Evolutionary conservation across 1,140 invertebrate genomes (phyloP), one percentile per base, ranked within the genome.

Genomic region (Calephelis virginiensis): DNA sequence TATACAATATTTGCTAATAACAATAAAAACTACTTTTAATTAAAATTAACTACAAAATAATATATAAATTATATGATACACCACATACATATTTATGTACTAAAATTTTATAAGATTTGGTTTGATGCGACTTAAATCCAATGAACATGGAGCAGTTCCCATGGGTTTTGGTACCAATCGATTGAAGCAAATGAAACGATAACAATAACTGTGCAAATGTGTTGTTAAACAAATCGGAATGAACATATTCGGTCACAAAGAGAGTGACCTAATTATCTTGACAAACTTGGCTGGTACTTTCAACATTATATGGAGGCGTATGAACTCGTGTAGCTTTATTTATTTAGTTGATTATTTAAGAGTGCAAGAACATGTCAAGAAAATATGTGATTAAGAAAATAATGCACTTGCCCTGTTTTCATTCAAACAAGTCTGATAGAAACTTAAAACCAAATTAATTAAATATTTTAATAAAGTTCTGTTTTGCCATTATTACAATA

Each of bases 51-150:
- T 48, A 49, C 46, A 43, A 64, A 13, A 53, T 38, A 60, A 61
- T 63, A 50, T 50, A 50, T 40, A 28, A 53, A 53, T 53, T 11
- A 10, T 17, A 53, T 53, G 17, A 38, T 10, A 64, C 63, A 13
- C 63, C 63, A 56, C 48, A 53, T 48, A 50, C 38, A 47, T 49
- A 48, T 53, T 64, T 53, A 50, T 10, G 7, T 43, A 38, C 40
- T 53, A 17, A 45, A 45, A 17, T 63, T 53, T 50, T 53, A 53
- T 63, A 70, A 47, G 63, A 64, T 74, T 72, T 76, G 72, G 70
- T 70, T 68, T 74, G 67, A 64, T 62, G 56, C 72, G 75, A 74
- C 72, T 76, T 49, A 68, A 71, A 66, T 67, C 48, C 17, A 64
- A 56, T 64, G 63, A 64, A 64, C 10, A 45, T 64, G 17, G 28